Evolutionary conservation across 2,888 invertebrate species (phyloP).

Genomic region (Athalia cordata): DNA sequence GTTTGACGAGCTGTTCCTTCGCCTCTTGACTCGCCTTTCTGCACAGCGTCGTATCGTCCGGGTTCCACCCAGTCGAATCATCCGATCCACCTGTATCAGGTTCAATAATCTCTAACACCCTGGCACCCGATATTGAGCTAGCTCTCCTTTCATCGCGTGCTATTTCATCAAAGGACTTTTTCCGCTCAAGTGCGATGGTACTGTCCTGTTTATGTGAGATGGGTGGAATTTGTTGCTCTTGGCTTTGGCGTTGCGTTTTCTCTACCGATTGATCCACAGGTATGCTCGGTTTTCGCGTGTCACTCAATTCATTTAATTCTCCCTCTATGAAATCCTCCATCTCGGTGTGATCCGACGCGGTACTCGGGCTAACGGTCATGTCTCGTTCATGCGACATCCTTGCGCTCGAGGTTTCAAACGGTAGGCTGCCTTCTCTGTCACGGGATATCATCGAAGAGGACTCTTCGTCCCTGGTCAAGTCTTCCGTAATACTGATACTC

Average conservation of each 20-base stretch:
- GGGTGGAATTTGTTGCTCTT: neutral
- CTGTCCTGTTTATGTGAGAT: too few relatives aligned
- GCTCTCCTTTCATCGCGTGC: constrained; percentile 48
- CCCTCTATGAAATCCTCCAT: constrained; percentile 62
- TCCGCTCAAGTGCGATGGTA: constrained; percentile 45
- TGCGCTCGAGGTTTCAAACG: constrained; percentile 60
- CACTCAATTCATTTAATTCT: constrained; percentile 52
- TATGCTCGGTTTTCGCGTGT: constrained; percentile 6
- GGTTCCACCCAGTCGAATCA: constrained; percentile 50
- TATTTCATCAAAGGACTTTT: constrained; percentile 48
- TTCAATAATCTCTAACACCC: constrained; percentile 65
- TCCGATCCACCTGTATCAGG: constrained; percentile 51
- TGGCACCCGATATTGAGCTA: constrained; percentile 61
- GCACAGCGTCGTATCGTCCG: constrained; percentile 52
- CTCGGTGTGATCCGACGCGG: constrained; percentile 68
- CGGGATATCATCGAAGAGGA: constrained; percentile 55
- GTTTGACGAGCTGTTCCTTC: constrained; percentile 55
- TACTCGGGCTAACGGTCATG: constrained; percentile 67
- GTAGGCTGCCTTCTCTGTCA: constrained; percentile 62
- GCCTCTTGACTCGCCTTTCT: constrained; percentile 63
- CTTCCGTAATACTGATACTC: constrained; percentile 66
- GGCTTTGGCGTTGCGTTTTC: constrained; percentile 49
- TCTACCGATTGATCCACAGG: constrained; percentile 47
- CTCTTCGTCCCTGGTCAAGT: constrained; percentile 67
- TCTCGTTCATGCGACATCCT: constrained; percentile 62